Base-by-base conservation (phyloP, 2,797 vertebrate species). In the Sebastes cheni region DNA sequence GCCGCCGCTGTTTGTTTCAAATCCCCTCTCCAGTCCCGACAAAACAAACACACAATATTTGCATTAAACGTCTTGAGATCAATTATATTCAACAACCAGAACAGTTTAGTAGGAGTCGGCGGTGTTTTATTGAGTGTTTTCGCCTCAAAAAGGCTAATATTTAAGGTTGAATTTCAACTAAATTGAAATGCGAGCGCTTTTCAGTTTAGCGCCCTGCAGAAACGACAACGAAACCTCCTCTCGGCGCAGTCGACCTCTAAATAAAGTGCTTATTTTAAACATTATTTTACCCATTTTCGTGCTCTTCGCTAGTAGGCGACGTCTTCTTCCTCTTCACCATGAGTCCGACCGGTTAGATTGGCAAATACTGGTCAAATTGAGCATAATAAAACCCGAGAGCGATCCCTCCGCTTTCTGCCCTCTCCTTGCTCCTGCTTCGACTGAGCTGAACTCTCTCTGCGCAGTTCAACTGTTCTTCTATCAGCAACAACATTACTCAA, bases 1-100 rank as follows among this genome's bases (percentile, higher is more conserved):
- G 98, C 98, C 97, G 98, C 98, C 98, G 97, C 98, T 99, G 98
- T 99, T 99, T 99, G 97, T 98, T 96, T 97, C 98, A 97, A 97
- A 97, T 97, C 97, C 97, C 96, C 95, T 95, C 96, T 96, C 95
- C 95, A 79, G 97, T 98, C 97, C 97, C 96, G 96, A 96, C 95
- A 95, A 96, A 96, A 95, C 95, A 96, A 95, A 95, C 95, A 95
- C 92, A 93, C 91, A 95, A 93, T 90, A 91, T 82, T 88, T 79
- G 55, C 83, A 87, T 91, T 87, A 79, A 81, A 67, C 78, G 68
- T 69, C 16, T 39, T 27, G 1, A 58, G 18, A 86, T 71, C 7
- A 88, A 90, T 86, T 61, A 36, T 8, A 77, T 70, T 54, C 9
- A 79, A 76, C 66, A 42, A 13, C 20, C 4, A 20, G 67, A 72